Evolutionary conservation across 2,113 vertebrate species (phyloP).

Genomic region (Melanostigma gelatinosum): DNA sequence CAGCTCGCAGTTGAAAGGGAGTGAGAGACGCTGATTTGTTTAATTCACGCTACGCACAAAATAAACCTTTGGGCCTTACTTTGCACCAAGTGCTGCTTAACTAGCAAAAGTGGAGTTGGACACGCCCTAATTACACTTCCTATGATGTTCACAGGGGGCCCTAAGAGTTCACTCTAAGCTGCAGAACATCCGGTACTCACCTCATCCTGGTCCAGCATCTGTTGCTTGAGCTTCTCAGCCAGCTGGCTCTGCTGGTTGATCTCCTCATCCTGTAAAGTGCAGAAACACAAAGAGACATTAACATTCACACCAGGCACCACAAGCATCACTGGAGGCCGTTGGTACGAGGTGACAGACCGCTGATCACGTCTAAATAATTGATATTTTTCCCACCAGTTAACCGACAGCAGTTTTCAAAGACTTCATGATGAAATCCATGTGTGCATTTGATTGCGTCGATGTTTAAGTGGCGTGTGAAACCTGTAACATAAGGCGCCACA

Average conservation of each 20-base stretch:
- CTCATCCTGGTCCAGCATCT: slow-evolving; percentile 98
- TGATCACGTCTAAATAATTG: neutral
- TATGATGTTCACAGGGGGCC: neutral
- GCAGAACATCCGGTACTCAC: slow-evolving; percentile 73
- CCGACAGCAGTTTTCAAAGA: neutral
- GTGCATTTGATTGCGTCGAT: neutral
- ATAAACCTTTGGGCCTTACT: too few species aligned
- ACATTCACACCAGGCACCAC: neutral
- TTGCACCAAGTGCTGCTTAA: too few species aligned
- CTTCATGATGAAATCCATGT: neutral
- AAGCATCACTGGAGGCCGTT: neutral
- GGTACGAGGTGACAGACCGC: neutral
- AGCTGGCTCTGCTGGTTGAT: slow-evolving; percentile 97
- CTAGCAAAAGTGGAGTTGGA: too few species aligned
- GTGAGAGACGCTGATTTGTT: neutral
- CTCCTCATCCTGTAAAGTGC: slow-evolving; percentile 89
- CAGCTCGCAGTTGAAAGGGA: neutral
- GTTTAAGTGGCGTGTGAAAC: neutral
- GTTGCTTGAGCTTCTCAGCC: slow-evolving; percentile 95
- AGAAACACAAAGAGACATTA: slow-evolving; percentile 11
- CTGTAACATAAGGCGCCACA: too few species aligned
- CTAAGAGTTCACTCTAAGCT: slow-evolving; percentile 1
- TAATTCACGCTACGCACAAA: neutral
- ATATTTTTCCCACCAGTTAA: neutral
- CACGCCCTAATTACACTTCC: neutral